Evolutionary conservation across 2,888 invertebrate species (phyloP), one percentile per base, ranked within the genome.

Genomic region (Ophonus ardosiacus): DNA sequence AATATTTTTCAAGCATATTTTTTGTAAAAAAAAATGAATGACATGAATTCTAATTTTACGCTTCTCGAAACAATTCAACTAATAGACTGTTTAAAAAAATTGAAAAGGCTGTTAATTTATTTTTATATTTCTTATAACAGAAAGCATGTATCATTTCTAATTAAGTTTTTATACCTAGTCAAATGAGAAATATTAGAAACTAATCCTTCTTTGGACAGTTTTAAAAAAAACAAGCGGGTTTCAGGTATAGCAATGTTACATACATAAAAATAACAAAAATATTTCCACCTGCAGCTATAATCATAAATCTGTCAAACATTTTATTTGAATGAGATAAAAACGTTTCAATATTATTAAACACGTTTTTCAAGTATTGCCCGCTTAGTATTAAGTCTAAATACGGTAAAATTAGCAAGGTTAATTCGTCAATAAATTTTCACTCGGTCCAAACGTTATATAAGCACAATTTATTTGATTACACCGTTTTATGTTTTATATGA

Each of bases 391-490:
- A 61, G 31, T 61, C 10, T 79, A 31, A 57, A 57, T 57, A 57
- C 79, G 61, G 38, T 31, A 61, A 79, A 79, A 61, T 79, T 38
- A 5, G 61, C 79, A 79, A 79, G 79, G 79, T 79, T 79, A 61
- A 38, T 61, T 79, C 4, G 31, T 15, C 18, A 57, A 79, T 79
- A 79, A 79, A 79, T 79, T 31, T 13, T 17, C 18, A 18, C 79
- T 10, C 61, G 31, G 31, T 40, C 61, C 13, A 40, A 38, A 51
- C 43, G 13, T 79, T 79, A 61, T 61, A 79, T 79, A 79, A 79
- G 24, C 31, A 61, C 61, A 79, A 61, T 79, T 79, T 79, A 79
- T 79, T 31, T 78, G 57, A 78, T 57, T 56, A 24, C 51, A 31
- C 57, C 78, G 56, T 24, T 8, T 59, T 59, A 59, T 59, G 40